Evolutionary conservation across 1,140 invertebrate genomes (phyloP).

Genomic region (Drosophila sucinea): DNA sequence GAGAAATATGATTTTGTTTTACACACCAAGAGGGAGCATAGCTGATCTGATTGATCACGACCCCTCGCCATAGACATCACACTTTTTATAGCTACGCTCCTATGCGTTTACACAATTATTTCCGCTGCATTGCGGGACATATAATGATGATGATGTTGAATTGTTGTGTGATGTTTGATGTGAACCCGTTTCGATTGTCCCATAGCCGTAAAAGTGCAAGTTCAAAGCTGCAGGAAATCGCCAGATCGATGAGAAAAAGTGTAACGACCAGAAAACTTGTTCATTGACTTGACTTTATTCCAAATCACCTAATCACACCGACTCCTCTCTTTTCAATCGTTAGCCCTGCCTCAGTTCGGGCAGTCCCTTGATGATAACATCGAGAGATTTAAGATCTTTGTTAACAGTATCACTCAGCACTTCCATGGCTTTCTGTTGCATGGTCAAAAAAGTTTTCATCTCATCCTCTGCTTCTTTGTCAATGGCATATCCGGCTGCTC

Average conservation of each 20-base stretch:
- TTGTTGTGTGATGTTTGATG: constrained; percentile 25
- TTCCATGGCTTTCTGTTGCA: constrained; percentile 93
- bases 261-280: constrained; percentile 60
- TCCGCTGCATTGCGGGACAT: constrained; percentile 59
- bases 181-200: constrained; percentile 77
- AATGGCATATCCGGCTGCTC: constrained; percentile 84
- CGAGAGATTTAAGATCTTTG: constrained; percentile 89
- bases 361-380: constrained; percentile 92
- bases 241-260: constrained; percentile 45
- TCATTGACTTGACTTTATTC: constrained; percentile 56
- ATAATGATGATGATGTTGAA: constrained; percentile 21
- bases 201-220: constrained; percentile 75
- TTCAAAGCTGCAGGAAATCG: constrained; percentile 75
- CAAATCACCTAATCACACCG: constrained; percentile 27
- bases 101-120: constrained; percentile 64
- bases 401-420: constrained; percentile 92
- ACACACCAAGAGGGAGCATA: too few relatives aligned
- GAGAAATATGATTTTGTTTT: too few relatives aligned
- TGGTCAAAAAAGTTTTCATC: constrained; percentile 89
- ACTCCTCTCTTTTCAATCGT: constrained; percentile 31
- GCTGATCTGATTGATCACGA: neutral
- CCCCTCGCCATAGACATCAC: neutral
- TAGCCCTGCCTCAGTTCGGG: constrained; percentile 79
- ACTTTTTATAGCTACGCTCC: neutral
- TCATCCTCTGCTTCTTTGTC: constrained; percentile 86